A percentile compares a stretch with the other conserved stretches of the same genome.
Evolutionary conservation across 2,113 vertebrate genomes (phyloP).

Genomic region (Dipodomys spectabilis): DNA sequence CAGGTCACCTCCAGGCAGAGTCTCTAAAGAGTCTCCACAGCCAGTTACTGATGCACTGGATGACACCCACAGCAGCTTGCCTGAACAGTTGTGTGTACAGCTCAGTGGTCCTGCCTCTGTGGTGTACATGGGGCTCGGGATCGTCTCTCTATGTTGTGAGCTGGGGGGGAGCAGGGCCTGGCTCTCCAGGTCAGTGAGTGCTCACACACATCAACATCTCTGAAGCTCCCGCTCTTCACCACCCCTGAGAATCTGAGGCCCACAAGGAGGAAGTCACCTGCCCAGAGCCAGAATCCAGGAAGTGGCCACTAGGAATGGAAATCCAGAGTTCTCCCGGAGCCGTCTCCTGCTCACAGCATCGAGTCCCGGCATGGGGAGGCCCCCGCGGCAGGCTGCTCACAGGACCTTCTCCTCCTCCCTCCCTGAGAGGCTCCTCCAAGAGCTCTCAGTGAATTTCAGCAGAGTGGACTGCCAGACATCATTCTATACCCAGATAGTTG

Average conservation of each 20-base stretch:
- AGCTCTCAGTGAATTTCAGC: fast-evolving
- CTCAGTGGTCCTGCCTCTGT: too few relatives aligned
- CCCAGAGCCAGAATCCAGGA: not conserved
- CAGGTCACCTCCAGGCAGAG: not conserved
- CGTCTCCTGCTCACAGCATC: fast-evolving
- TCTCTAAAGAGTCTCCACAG: not conserved
- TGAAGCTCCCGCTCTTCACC: fast-evolving
- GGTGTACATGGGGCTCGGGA: too few relatives aligned
- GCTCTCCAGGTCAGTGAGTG: not conserved
- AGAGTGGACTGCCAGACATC: fast-evolving
- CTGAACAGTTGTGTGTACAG: too few relatives aligned
- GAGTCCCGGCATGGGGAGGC: fast-evolving
- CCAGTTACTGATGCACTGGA: too few relatives aligned
- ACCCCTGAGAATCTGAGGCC: not conserved
- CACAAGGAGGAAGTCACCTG: not conserved
- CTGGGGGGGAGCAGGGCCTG: too few relatives aligned
- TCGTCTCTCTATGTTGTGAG: too few relatives aligned
- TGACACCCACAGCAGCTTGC: too few relatives aligned
- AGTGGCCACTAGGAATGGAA: not conserved
- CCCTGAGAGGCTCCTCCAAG: too few relatives aligned
- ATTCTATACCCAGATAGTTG: not conserved
- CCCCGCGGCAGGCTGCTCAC: fast-evolving
- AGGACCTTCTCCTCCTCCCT: too few relatives aligned
- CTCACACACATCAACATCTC: too few relatives aligned
- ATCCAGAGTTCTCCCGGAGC: not conserved